Conservation (phyloP, 2,888 invertebrate genomes). For the Ochropacha duplaris region DNA sequence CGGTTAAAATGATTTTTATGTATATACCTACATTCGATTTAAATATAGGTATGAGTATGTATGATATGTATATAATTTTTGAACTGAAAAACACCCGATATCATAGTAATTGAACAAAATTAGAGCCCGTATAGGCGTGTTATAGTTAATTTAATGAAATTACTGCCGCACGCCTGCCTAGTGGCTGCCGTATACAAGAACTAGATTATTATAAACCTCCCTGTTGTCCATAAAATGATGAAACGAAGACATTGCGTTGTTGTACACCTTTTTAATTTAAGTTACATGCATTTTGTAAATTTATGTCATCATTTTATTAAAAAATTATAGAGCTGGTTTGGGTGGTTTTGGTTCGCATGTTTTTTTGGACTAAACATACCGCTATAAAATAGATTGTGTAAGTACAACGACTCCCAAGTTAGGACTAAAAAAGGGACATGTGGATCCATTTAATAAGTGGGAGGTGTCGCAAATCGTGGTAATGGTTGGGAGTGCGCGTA, state of each 20-base stretch:
- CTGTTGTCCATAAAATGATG: neutral
- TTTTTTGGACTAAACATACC: neutral
- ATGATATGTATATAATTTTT: neutral
- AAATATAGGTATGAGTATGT: too few relatives aligned
- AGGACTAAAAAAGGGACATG: conserved; percentile 40
- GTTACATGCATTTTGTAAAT: too few relatives aligned
- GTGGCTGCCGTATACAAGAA: conserved; percentile 12
- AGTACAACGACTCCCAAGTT: conserved; percentile 39
- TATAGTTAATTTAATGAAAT: conserved; percentile 59
- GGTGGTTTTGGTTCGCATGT: too few relatives aligned
- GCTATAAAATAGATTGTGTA: conserved; percentile 6
- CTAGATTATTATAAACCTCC: neutral
- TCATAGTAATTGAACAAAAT: conserved; percentile 36
- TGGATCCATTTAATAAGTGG: conserved; percentile 68
- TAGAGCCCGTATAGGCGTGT: conserved; percentile 47
- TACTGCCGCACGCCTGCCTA: conserved; percentile 27
- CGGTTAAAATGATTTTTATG: too few relatives aligned
- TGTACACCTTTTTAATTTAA: too few relatives aligned
- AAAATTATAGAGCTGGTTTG: too few relatives aligned
- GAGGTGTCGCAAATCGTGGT: conserved; percentile 64
- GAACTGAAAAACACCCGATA: neutral
- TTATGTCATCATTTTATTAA: too few relatives aligned
- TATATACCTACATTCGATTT: too few relatives aligned
- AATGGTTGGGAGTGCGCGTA: conserved; percentile 59
- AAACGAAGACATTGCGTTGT: neutral